Conservation (phyloP, 2,113 vertebrate genomes). For the Sinocyclocheilus grahami region DNA sequence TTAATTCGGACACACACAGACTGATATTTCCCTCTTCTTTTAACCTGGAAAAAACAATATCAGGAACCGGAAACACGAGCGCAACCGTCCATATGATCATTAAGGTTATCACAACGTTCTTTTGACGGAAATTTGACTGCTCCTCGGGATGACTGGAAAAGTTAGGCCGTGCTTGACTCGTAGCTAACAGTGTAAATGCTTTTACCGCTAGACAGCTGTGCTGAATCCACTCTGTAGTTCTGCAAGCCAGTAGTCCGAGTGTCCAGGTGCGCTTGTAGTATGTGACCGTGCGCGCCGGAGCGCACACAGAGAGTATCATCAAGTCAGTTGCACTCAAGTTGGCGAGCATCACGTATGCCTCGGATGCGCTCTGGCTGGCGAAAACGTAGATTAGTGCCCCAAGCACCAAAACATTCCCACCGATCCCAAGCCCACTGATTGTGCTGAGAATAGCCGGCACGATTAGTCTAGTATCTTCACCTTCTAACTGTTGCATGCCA, state of each 20-base stretch:
- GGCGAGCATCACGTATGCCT: conserved; percentile 71
- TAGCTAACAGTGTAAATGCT: conserved; percentile 73
- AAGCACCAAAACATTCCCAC: conserved; percentile 75
- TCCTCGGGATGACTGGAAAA: conserved; percentile 50
- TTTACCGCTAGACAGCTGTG: conserved; percentile 78
- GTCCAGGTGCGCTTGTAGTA: conserved; percentile 77
- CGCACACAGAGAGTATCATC: conserved; percentile 73
- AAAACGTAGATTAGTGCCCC: conserved; percentile 72
- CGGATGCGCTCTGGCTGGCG: conserved; percentile 64
- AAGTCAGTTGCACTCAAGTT: conserved; percentile 74
- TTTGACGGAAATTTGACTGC: conserved; percentile 47
- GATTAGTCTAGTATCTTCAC: conserved; percentile 65
- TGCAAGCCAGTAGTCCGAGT: conserved; percentile 74
- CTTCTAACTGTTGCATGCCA: conserved; percentile 70
- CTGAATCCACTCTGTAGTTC: conserved; percentile 80
- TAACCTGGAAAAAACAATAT: conserved; percentile 73
- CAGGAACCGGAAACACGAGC: conserved; percentile 72
- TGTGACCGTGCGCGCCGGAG: conserved; percentile 72
- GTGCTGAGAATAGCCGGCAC: conserved; percentile 72
- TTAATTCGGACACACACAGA: conserved; percentile 68
- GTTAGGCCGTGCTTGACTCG: conserved; percentile 70
- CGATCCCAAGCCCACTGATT: conserved; percentile 71
- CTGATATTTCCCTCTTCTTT: conserved; percentile 45
- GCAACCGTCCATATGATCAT: conserved; percentile 66
- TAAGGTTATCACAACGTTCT: conserved; percentile 65